Conservation (phyloP, 2,797 vertebrate genomes). For the Sebastes melanostomus region DNA sequence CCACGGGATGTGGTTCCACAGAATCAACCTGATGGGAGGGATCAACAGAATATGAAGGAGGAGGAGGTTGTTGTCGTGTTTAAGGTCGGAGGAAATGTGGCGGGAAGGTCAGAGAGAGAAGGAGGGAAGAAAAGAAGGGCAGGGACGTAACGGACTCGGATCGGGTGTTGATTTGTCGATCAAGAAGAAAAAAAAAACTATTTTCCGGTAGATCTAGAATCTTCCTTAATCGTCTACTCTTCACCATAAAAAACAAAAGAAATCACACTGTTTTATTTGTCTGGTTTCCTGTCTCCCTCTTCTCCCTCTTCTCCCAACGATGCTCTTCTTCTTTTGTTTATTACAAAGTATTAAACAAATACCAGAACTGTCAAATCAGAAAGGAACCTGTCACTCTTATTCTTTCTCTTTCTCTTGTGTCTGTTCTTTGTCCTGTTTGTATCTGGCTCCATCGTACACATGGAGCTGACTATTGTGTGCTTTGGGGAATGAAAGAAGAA, state of each 20-base stretch:
- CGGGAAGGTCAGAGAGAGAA: constrained; percentile 7
- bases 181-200: constrained; percentile 43
- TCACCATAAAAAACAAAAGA: constrained; percentile 42
- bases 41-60: background rate
- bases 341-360: constrained; percentile 79
- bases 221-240: constrained; percentile 70
- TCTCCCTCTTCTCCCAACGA: constrained; percentile 36
- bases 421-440: constrained; percentile 68
- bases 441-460: constrained; percentile 62
- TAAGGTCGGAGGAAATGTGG: background rate
- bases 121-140: background rate
- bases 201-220: constrained; percentile 67
- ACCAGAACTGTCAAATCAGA: constrained; percentile 65
- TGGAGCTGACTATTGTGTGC: constrained; percentile 75
- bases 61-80: constrained; percentile 15
- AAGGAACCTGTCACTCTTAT: constrained; percentile 61
- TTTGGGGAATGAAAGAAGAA: constrained; percentile 72
- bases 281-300: constrained; percentile 46
- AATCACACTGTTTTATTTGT: constrained; percentile 63
- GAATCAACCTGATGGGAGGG: constrained; percentile 15
- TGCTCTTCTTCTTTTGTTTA: constrained; percentile 68
- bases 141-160: constrained; percentile 24
- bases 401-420: constrained; percentile 58
- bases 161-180: constrained; percentile 53
- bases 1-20: constrained; percentile 12